Base-by-base conservation (phyloP, 2,888 invertebrate species). In the Metellina segmentata region DNA sequence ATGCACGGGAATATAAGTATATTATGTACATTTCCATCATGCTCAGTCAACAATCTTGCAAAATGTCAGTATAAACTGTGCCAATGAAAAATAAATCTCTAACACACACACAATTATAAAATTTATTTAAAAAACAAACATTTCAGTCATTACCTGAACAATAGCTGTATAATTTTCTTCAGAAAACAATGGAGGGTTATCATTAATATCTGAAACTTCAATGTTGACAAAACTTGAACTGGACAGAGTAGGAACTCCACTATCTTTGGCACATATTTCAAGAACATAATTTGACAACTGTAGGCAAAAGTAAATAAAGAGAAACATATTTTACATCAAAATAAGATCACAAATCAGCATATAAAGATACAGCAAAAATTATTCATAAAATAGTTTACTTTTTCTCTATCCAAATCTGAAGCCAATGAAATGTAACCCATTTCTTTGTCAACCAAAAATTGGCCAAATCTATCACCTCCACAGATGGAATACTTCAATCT, bases 141-240 rank as follows among this genome's bases (percentile, higher is more conserved):
- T 61, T 61, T 6, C 5, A 9, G 9, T 11, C 16, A 94, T 93
- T 94, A 96, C 96, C 95, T 95, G 96, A 49, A 99, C 97, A 79
- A 98, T 96, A 0, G 97, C 96, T 20, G 97, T 96, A 94, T 98
- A 98, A 94, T 98, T 97, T 9, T 95, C 95, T 94, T 96, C 96
- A 0, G 97, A 96, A 95, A 98, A 98, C 53, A 97, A 94, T 7
- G 99, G 99, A 48, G 98, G 96, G 95, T 98, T 98, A 95, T 99
- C 99, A 95, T 99, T 99, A 0, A 97, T 97, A 95, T 99, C 99
- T 1, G 97, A 95, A 90, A 99, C 96, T 94, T 97, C 97, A 82
- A 99, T 96, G 94, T 97, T 97, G 6, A 98, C 96, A 94, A 96
- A 96, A 13, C 97, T 97, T 94, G 96, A 96, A 92, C 96, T 96